Evolutionary conservation across 2,113 vertebrate species (phyloP).

Genomic region (Ctenomys sociabilis): DNA sequence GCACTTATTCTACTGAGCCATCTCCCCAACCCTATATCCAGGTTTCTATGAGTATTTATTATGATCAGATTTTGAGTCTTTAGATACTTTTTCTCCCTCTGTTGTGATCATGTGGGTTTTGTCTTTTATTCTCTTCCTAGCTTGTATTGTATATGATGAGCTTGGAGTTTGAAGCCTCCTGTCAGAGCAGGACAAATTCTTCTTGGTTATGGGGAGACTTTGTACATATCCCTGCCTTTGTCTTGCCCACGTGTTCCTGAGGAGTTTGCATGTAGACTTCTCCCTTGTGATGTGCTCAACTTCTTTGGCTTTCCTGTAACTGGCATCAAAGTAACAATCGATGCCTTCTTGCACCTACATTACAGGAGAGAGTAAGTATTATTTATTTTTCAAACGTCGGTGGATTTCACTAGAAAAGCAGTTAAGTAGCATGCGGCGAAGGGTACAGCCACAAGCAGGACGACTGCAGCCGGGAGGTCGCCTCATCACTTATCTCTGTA

Average conservation of each 20-base stretch:
- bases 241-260: background rate
- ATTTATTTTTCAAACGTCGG: conserved; percentile 9
- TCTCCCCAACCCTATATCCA: no score
- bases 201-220: background rate
- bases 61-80: background rate
- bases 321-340: background rate
- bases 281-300: background rate
- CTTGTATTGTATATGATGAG: background rate
- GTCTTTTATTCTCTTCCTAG: background rate
- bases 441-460: background rate
- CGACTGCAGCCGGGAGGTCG: background rate
- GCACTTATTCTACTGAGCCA: no score
- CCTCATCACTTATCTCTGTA: background rate
- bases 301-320: background rate
- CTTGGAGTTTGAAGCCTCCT: background rate
- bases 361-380: background rate
- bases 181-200: background rate
- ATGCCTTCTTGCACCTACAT: background rate
- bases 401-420: background rate
- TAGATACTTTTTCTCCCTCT: background rate
- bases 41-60: background rate
- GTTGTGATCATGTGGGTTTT: background rate
- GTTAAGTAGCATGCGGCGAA: background rate
- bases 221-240: background rate
- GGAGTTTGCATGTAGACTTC: background rate